Evolutionary conservation across 2,797 vertebrate species (phyloP).

Genomic region (Danio choprae): DNA sequence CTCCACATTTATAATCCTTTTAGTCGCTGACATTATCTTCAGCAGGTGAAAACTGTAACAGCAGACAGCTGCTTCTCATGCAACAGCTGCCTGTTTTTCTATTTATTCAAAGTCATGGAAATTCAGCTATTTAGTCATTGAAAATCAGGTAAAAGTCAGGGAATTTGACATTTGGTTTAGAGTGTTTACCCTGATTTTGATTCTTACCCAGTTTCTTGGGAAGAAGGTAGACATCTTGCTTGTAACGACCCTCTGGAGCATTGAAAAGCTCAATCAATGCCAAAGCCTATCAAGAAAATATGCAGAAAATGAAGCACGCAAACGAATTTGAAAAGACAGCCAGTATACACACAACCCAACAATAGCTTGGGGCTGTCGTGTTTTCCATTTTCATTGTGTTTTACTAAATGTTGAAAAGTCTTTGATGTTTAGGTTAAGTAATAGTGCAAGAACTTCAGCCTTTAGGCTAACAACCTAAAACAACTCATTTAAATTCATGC

Average conservation of each 20-base stretch:
- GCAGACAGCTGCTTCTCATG: too few species aligned
- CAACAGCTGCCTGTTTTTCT: too few species aligned
- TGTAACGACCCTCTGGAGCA: conserved; percentile 91
- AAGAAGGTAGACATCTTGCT: conserved; percentile 91
- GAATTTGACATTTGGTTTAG: too few species aligned
- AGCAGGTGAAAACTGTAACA: too few species aligned
- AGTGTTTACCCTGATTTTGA: too few species aligned
- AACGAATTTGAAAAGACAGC: neutral
- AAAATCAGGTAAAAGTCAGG: too few species aligned
- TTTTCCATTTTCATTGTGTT: neutral
- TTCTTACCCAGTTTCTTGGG: conserved; percentile 93
- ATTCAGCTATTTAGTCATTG: too few species aligned
- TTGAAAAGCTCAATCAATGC: conserved; percentile 90
- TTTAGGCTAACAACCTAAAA: neutral
- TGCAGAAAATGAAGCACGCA: neutral
- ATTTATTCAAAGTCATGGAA: too few species aligned
- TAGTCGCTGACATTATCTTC: too few species aligned
- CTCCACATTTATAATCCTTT: too few species aligned
- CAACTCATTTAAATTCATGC: conserved; percentile 5
- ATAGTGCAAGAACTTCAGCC: neutral
- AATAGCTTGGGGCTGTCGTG: neutral
- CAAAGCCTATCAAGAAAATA: conserved; percentile 80
- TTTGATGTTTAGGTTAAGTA: conserved; percentile 9
- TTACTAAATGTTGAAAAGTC: neutral
- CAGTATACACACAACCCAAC: neutral